These are phyloP conservation scores for Xiphophorus maculatus DNA, from an alignment of 2,113 vertebrate species.

Conservation along the genomic window DNA sequence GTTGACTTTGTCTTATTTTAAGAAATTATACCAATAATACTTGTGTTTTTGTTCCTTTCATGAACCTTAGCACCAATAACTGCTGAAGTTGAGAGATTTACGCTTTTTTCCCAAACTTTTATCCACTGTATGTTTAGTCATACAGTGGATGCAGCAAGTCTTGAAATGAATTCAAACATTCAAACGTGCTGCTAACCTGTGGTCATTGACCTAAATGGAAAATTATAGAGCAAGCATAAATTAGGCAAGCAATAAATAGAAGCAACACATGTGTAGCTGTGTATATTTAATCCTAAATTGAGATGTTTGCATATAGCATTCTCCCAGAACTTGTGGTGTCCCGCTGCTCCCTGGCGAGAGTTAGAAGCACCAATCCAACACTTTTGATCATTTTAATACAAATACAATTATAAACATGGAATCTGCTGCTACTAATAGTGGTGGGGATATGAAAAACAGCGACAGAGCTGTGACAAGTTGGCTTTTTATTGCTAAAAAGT, in stretches of 20 bases:
- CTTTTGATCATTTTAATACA: constrained; percentile 64
- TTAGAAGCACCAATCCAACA: constrained; percentile 47
- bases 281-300: constrained; percentile 67
- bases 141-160: background rate
- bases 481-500: constrained; percentile 29
- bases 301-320: constrained; percentile 66
- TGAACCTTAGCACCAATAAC: no score
- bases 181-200: constrained; percentile 40
- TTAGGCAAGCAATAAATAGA: constrained; percentile 44
- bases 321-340: constrained; percentile 59
- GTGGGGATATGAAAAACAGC: constrained; percentile 55
- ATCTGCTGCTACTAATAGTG: constrained; percentile 72
- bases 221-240: constrained; percentile 48
- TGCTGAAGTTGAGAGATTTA: background rate
- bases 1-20: no score
- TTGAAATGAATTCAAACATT: constrained; percentile 25
- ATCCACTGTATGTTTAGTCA: background rate
- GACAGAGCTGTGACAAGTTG: constrained; percentile 26
- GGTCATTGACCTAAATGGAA: constrained; percentile 51
- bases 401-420: constrained; percentile 70
- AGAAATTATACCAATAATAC: no score
- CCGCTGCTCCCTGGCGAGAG: constrained; percentile 45
- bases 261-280: constrained; percentile 56
- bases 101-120: background rate
- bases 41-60: no score